Percentiles rank a stretch among this genome's conserved stretches.
phyloP scores from a whole-genome alignment of 2,113 vertebrate species.

The Macaca fascicularis region DNA sequence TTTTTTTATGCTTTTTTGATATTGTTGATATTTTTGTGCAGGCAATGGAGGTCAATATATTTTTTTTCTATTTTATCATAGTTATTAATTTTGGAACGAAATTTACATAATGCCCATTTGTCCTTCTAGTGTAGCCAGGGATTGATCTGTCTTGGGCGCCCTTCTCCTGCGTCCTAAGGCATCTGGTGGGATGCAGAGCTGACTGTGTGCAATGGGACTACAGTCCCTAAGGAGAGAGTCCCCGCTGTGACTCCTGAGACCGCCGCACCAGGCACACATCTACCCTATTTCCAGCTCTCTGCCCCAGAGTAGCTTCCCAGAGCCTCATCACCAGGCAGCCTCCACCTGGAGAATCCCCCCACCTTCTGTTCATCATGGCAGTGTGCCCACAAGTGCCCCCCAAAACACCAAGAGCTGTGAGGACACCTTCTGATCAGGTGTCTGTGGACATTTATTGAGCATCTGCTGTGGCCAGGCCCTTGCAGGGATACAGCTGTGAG shows the following conservation, averaged over 20 bases:
- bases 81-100: neutral
- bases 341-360: neutral
- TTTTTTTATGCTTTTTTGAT: neutral
- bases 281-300: neutral
- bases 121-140: neutral
- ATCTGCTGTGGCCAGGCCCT: neutral
- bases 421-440: neutral
- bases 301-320: neutral
- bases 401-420: neutral
- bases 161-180: neutral
- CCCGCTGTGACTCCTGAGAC: neutral
- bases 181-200: rapidly evolving
- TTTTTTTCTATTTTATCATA: neutral
- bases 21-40: neutral
- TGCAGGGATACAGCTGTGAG: neutral
- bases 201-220: rapidly evolving
- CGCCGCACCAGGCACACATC: too few relatives aligned
- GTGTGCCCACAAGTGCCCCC: neutral
- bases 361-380: neutral
- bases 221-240: neutral
- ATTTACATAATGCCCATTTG: neutral
- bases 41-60: neutral
- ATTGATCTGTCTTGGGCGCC: too few relatives aligned
- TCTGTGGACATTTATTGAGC: neutral
- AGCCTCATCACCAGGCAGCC: neutral